These are phyloP conservation scores for Pampusana beccarii DNA, from an alignment of 2,113 vertebrate genomes.

Conservation along the genomic window DNA sequence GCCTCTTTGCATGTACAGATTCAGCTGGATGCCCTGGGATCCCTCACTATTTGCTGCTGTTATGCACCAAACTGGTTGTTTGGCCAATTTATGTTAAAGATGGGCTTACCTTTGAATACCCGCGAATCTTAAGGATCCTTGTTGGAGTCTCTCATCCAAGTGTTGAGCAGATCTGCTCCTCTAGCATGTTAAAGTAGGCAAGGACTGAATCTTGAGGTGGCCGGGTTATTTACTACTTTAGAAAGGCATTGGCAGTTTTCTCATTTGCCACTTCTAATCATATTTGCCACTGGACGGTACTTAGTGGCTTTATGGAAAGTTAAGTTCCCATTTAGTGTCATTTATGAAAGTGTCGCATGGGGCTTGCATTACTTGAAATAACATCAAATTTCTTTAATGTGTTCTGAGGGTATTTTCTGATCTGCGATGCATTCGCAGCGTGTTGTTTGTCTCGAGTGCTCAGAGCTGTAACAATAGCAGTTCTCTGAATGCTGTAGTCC, in stretches of 20 bases:
- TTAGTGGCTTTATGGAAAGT: background rate
- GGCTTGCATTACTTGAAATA: background rate
- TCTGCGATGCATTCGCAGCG: fast-evolving
- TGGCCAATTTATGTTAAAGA: background rate
- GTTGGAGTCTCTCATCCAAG: background rate
- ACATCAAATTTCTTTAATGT: background rate
- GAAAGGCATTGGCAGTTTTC: background rate
- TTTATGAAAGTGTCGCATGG: background rate
- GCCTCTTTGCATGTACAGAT: background rate
- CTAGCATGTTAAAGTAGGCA: background rate
- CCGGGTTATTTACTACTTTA: background rate
- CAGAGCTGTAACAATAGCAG: background rate
- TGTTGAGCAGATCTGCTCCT: background rate
- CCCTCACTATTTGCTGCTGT: background rate
- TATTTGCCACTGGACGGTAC: background rate
- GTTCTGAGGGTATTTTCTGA: background rate
- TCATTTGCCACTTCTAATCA: background rate
- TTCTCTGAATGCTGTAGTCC: background rate
- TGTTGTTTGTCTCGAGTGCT: background rate
- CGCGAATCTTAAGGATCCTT: background rate
- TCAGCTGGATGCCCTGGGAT: background rate
- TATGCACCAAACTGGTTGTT: background rate
- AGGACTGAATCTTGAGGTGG: background rate
- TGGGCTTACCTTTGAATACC: background rate
- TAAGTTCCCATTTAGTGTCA: background rate